phyloP scores from a whole-genome alignment of 2,888 invertebrate genomes.

The Pardosa pseudoannulata region DNA sequence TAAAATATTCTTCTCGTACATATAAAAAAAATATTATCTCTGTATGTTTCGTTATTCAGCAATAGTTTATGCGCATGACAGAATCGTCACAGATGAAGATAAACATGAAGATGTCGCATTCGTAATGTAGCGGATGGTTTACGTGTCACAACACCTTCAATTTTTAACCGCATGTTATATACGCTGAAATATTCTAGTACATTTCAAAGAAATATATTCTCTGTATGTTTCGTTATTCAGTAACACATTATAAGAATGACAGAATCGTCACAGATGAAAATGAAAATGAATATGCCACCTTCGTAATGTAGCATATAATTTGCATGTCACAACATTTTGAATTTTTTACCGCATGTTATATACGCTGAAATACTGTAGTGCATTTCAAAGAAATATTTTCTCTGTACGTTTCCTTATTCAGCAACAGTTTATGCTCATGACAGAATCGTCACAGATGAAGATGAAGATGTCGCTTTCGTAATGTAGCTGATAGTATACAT shows the following conservation, averaged over 20 bases:
- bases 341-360: conserved; percentile 56
- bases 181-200: conserved; percentile 61
- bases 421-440: too few relatives aligned
- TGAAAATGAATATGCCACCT: conserved; percentile 61
- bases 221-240: too few relatives aligned
- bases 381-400: too few relatives aligned
- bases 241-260: conserved; percentile 58
- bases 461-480: too few relatives aligned
- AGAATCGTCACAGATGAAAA: conserved; percentile 69
- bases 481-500: too few relatives aligned
- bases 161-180: conserved; percentile 53
- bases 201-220: too few relatives aligned
- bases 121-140: conserved; percentile 67
- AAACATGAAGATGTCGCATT: conserved; percentile 65
- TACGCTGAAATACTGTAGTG: conserved; percentile 58
- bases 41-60: conserved; percentile 53
- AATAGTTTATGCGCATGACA: conserved; percentile 61
- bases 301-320: conserved; percentile 64
- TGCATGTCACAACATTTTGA: conserved; percentile 62
- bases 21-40: too few relatives aligned
- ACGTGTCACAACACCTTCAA: conserved; percentile 60
- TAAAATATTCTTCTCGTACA: conserved; percentile 65
- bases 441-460: too few relatives aligned
- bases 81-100: conserved; percentile 65
- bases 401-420: too few relatives aligned